Percentiles rank a stretch among this genome's conserved stretches.
phyloP scores from a whole-genome alignment of 2,888 invertebrate species.

The Podotricha telesiphe region DNA sequence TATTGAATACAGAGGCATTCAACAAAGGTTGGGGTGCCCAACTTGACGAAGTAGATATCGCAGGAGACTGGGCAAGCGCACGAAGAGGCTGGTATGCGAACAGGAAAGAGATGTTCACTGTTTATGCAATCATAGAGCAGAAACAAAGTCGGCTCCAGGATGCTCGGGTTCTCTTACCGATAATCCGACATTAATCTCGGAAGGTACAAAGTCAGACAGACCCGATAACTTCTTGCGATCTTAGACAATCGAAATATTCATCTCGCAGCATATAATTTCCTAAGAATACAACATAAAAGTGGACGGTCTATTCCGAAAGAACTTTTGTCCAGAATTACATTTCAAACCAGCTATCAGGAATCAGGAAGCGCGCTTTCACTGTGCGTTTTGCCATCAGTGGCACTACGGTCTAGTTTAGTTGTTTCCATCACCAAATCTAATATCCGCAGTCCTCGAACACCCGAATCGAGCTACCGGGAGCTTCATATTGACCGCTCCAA shows the following conservation, averaged over 20 bases:
- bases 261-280: background rate
- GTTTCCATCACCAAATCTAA: too few species aligned
- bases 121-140: conserved; percentile 34
- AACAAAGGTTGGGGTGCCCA: conserved; percentile 48
- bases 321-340: conserved; percentile 43
- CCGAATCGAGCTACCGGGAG: conserved; percentile 20
- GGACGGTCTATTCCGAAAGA: conserved; percentile 46
- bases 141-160: conserved; percentile 22
- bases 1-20: too few species aligned
- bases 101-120: conserved; percentile 46
- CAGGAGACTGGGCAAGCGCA: conserved; percentile 37
- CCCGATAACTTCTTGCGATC: background rate
- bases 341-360: too few species aligned
- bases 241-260: background rate
- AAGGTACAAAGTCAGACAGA: conserved; percentile 39
- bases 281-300: conserved; percentile 32
- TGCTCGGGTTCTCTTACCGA: too few species aligned
- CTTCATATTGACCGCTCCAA: conserved; percentile 35
- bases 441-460: conserved; percentile 13
- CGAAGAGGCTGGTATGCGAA: conserved; percentile 47
- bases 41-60: too few species aligned
- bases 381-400: too few species aligned
- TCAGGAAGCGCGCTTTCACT: too few species aligned
- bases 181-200: conserved; percentile 43
- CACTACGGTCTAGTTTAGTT: too few species aligned